Percentiles rank a stretch among this genome's conserved stretches.
These are phyloP conservation scores for Leptinotarsa undecemlineata DNA, from an alignment of 1,140 invertebrate genomes.

Conservation along the genomic window DNA sequence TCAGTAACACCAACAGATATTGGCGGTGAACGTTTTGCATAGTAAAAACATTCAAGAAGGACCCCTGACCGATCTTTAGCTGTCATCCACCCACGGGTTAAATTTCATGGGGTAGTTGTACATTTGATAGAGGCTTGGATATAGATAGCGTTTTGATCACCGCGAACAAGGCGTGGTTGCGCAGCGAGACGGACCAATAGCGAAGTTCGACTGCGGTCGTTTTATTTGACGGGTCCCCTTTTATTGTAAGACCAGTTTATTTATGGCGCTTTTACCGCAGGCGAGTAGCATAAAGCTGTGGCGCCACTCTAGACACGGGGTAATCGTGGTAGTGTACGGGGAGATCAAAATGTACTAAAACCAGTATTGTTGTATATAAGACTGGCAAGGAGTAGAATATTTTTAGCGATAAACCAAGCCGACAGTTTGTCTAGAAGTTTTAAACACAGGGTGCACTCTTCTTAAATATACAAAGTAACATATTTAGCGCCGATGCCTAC, in stretches of 20 bases:
- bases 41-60: neutral
- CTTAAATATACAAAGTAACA: too few species aligned
- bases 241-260: conserved; percentile 47
- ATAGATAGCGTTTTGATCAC: neutral
- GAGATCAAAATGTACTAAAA: neutral
- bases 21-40: neutral
- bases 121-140: conserved; percentile 2
- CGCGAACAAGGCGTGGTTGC: conserved; percentile 2
- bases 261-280: conserved; percentile 50
- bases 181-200: neutral
- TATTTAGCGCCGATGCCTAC: too few species aligned
- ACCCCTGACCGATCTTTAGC: conserved; percentile 7
- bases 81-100: neutral
- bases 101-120: neutral
- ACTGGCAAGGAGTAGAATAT: too few species aligned
- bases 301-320: conserved; percentile 37
- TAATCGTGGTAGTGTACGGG: neutral
- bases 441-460: too few species aligned
- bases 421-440: too few species aligned
- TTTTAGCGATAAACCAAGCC: too few species aligned
- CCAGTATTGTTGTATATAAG: too few species aligned
- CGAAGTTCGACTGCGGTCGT: conserved; percentile 3
- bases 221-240: conserved; percentile 45
- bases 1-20: too few species aligned
- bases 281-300: conserved; percentile 41